A percentile compares a stretch with the other conserved stretches of the same genome.
Evolutionary conservation across 2,888 invertebrate genomes (phyloP).

Genomic region (Monochamus alternatus): DNA sequence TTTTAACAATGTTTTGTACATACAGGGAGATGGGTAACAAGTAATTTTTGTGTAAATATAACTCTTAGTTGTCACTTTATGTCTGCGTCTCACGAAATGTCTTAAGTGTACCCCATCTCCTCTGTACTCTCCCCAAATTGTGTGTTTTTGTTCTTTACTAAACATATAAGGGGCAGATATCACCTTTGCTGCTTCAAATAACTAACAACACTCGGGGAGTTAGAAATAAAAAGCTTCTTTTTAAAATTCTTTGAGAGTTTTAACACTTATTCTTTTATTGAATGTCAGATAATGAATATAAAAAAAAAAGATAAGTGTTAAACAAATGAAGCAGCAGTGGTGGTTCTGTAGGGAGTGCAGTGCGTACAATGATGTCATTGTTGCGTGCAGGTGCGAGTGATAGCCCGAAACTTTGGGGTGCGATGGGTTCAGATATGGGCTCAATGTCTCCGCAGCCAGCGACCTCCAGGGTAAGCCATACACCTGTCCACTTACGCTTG

Average conservation of each 20-base stretch:
- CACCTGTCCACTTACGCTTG: constrained; percentile 63
- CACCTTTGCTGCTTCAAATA: constrained; percentile 56
- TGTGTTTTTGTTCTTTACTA: constrained; percentile 61
- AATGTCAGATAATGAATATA: no score
- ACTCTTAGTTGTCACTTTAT: constrained; percentile 6
- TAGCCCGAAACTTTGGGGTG: constrained; percentile 74
- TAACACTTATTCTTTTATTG: no score
- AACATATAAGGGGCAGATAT: constrained; percentile 63
- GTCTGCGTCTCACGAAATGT: constrained; percentile 35
- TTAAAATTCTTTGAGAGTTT: no score
- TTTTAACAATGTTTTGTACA: constrained; percentile 38
- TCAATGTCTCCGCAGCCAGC: constrained; percentile 73
- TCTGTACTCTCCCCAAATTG: constrained; percentile 52
- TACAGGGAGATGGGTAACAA: constrained; percentile 45
- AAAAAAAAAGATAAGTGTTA: no score
- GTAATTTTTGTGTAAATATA: constrained; percentile 27
- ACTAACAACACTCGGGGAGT: neutral
- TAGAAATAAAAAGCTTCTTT: neutral
- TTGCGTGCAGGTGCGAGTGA: constrained; percentile 74
- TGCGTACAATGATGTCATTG: constrained; percentile 64
- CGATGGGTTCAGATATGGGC: constrained; percentile 73
- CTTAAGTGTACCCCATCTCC: constrained; percentile 37
- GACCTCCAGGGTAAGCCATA: constrained; percentile 77
- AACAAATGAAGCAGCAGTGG: constrained; percentile 48
- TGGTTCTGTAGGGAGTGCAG: constrained; percentile 63